These are phyloP conservation scores for Scomber scombrus DNA, from an alignment of 2,113 vertebrate species.

Conservation along the genomic window DNA sequence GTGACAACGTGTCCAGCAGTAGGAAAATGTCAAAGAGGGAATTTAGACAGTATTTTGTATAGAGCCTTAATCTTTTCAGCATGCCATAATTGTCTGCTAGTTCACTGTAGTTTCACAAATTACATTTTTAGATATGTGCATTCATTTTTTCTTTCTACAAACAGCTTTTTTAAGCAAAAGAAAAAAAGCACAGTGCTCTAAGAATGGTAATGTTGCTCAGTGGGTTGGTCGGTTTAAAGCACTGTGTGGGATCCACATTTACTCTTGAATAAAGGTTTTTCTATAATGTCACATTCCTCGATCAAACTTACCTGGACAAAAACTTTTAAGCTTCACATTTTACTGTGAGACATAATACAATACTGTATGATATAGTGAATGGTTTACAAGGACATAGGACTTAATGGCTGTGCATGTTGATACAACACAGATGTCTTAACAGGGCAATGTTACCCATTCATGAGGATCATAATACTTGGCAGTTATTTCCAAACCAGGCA, in stretches of 20 bases:
- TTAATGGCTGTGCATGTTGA: not conserved
- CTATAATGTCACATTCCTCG: not conserved
- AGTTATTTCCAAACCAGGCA: not conserved
- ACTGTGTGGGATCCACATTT: not conserved
- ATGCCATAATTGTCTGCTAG: not conserved
- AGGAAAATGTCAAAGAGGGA: conserved; percentile 55
- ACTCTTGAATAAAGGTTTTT: not conserved
- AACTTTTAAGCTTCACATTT: not conserved
- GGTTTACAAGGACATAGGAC: too few relatives aligned
- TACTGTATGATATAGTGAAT: too few relatives aligned
- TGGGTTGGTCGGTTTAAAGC: not conserved
- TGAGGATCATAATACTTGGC: not conserved
- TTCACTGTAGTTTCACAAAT: not conserved
- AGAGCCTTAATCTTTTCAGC: conserved; percentile 45
- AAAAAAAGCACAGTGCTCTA: too few relatives aligned
- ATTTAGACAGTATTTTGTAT: conserved; percentile 42
- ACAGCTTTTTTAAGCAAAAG: not conserved
- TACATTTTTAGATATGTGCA: not conserved
- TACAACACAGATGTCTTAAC: too few relatives aligned
- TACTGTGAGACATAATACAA: too few relatives aligned
- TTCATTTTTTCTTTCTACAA: not conserved
- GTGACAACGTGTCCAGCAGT: conserved; percentile 50
- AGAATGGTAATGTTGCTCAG: not conserved
- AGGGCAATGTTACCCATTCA: not conserved
- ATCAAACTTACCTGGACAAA: not conserved